A percentile compares a stretch with the other conserved stretches of the same genome.
Evolutionary conservation across 2,888 invertebrate genomes (phyloP).

Genomic region (Adineta ricciae): DNA sequence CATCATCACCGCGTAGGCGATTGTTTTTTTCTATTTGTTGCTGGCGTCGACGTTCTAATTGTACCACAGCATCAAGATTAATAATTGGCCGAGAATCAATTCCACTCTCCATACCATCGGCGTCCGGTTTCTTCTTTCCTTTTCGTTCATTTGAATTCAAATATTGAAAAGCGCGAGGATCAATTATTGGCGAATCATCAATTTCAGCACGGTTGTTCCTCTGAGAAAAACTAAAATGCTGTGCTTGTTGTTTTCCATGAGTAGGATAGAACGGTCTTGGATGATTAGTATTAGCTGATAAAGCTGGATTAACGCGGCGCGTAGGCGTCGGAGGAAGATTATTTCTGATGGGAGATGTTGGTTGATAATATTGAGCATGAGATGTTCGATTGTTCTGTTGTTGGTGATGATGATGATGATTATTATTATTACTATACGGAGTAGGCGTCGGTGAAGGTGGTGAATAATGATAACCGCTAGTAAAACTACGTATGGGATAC

Average conservation of each 20-base stretch:
- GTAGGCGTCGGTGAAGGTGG: background rate
- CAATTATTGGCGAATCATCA: background rate
- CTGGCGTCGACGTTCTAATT: constrained; percentile 26
- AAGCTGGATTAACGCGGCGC: background rate
- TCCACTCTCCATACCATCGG: background rate
- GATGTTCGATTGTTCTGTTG: background rate
- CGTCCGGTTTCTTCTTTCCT: background rate
- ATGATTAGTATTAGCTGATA: background rate
- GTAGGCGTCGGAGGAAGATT: background rate
- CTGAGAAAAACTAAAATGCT: background rate
- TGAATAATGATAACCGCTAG: background rate
- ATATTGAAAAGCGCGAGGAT: constrained; percentile 1
- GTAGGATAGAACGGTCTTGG: background rate
- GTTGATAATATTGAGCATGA: background rate
- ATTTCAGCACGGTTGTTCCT: background rate
- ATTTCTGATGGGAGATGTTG: background rate
- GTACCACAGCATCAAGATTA: constrained; percentile 32
- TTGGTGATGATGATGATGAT: background rate
- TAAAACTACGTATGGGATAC: background rate
- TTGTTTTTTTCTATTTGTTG: background rate
- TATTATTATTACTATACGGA: background rate
- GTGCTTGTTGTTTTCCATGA: background rate
- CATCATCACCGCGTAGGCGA: constrained; percentile 8
- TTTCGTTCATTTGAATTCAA: background rate
- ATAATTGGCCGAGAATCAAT: constrained; percentile 24